Percentiles rank a stretch among this genome's conserved stretches.
phyloP scores from a whole-genome alignment of 92 coral and sea anemone species.

The Montipora capitata region DNA sequence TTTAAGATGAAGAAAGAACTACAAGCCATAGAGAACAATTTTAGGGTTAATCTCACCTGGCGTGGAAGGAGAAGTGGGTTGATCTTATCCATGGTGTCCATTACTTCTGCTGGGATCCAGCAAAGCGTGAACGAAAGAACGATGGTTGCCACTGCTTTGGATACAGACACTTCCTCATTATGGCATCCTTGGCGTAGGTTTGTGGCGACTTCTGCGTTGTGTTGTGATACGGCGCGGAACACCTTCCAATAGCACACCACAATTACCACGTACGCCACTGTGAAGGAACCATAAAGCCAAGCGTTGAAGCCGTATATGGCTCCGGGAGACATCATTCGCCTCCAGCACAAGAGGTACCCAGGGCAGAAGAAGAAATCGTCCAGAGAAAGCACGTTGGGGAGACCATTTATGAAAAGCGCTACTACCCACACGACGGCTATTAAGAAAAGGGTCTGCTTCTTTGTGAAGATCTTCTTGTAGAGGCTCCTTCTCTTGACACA shows the following conservation, averaged over 20 bases:
- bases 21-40: not conserved
- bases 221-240: slow-evolving; percentile 48
- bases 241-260: slow-evolving; percentile 55
- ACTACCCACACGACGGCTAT: slow-evolving; percentile 27
- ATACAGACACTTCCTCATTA: slow-evolving; percentile 47
- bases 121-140: slow-evolving; percentile 54
- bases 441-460: slow-evolving; percentile 19
- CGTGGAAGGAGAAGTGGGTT: slow-evolving; percentile 61
- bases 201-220: slow-evolving; percentile 38
- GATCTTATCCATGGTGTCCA: slow-evolving; percentile 64
- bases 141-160: slow-evolving; percentile 44
- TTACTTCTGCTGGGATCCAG: slow-evolving; percentile 56
- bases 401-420: slow-evolving; percentile 35
- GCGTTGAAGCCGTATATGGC: slow-evolving; percentile 49
- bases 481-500: slow-evolving; percentile 40
- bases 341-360: slow-evolving; percentile 58
- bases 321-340: slow-evolving; percentile 47
- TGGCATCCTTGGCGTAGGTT: slow-evolving; percentile 27
- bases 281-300: slow-evolving; percentile 59
- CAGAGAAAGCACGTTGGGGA: slow-evolving; percentile 49
- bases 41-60: slow-evolving; percentile 15
- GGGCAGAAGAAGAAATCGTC: slow-evolving; percentile 66
- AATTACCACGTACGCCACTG: slow-evolving; percentile 29
- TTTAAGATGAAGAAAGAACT: not conserved
- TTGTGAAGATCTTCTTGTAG: slow-evolving; percentile 40